A percentile compares a stretch with the other conserved stretches of the same genome.
Evolutionary conservation across 2,888 invertebrate genomes (phyloP).

Genomic region (Noctua pronuba): DNA sequence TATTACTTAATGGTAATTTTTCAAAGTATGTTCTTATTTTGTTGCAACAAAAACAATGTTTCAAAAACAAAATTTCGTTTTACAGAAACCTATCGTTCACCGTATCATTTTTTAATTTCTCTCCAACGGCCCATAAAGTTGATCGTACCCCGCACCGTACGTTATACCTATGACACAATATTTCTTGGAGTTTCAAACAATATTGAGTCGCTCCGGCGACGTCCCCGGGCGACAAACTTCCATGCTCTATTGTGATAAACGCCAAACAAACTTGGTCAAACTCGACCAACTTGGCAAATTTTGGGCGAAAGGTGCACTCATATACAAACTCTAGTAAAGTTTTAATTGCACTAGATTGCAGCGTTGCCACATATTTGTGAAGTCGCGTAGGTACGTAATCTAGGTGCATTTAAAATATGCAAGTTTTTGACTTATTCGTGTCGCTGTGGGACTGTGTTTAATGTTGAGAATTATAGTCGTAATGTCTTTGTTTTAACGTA

Average conservation of each 20-base stretch:
- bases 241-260: slow-evolving; percentile 80
- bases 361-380: slow-evolving; percentile 73
- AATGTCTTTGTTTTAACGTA: slow-evolving; percentile 51
- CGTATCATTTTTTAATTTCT: slow-evolving; percentile 59
- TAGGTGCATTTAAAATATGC: slow-evolving; percentile 64
- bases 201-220: slow-evolving; percentile 74
- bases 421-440: slow-evolving; percentile 58
- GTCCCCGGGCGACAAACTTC: slow-evolving; percentile 75
- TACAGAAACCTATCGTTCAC: slow-evolving; percentile 10
- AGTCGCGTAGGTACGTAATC: slow-evolving; percentile 59
- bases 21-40: too few relatives aligned
- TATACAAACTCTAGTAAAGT: slow-evolving; percentile 84
- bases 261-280: slow-evolving; percentile 73
- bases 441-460: slow-evolving; percentile 34
- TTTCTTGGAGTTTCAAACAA: slow-evolving; percentile 78
- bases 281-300: slow-evolving; percentile 79
- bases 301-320: slow-evolving; percentile 86
- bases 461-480: slow-evolving; percentile 29
- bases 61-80: slow-evolving; percentile 11
- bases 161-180: slow-evolving; percentile 74
- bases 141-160: slow-evolving; percentile 52
- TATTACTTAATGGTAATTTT: not conserved
- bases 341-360: slow-evolving; percentile 87
- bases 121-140: slow-evolving; percentile 57
- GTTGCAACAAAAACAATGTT: not conserved